Evolutionary conservation across 2,888 invertebrate genomes (phyloP), one percentile per base, ranked within the genome.

Genomic region (Cyclophora punctaria): DNA sequence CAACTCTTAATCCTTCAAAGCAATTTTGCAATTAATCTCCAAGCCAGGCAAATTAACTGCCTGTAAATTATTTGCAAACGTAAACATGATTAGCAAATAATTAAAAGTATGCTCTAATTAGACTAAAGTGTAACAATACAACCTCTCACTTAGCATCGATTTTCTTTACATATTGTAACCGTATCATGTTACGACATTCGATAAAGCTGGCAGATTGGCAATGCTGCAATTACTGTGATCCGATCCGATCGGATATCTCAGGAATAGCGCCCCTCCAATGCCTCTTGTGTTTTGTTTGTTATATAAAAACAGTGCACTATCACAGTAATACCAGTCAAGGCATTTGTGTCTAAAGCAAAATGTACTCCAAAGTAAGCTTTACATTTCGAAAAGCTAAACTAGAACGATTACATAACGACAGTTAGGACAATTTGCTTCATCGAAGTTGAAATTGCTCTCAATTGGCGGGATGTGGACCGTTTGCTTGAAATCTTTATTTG

Each of bases 251-350:
- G 75, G 83, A 85, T 86, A 83, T 83, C 78, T 73, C 78, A 63
- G 84, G 83, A 83, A 80, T 79, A 81, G 75, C 66, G 69, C 81
- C 85, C 84, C 85, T 72, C 84, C 80, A 78, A 59, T 60, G 50
- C 57, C 59, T 62, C 71, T 78, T 78, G 77, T 78, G 74, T 82
- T 85, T 87, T 85, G 82, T 85, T 86, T 80, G 80, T 83, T 85
- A 87, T 87, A 88, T 88, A 88, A 85, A 87, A 88, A 85, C 83
- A 82, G 77, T 73, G 71, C 75, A 60, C 73, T 78, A 78, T 77
- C 79, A 76, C 65, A 76, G 73, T 69, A 64, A 72, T 70, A 83
- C 72, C 87, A 88, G 84, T 87, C 80, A 78, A 80, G 71, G 73
- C 74, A 78, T 78, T 82, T 78, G 83, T 77, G 67, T 75, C 73